Evolutionary conservation across 2,888 invertebrate genomes (phyloP), one percentile per base, ranked within the genome.

Genomic region (Drymonia ruficornis): DNA sequence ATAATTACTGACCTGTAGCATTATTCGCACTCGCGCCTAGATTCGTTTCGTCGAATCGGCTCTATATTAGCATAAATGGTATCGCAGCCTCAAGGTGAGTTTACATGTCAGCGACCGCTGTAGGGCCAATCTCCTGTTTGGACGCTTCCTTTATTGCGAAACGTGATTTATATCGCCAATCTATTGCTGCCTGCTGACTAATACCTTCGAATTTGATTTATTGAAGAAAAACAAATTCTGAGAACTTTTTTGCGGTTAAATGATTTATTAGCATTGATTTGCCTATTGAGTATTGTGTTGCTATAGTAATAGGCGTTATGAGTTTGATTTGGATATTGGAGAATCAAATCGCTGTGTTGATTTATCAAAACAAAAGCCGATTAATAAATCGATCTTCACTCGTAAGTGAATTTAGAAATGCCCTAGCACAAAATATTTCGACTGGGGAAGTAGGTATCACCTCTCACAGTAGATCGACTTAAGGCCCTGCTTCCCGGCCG

Each of bases 1-100:
- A 50, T 58, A 49, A 59, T 63, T 53, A 62, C 55, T 65, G 56
- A 64, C 56, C 52, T 63, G 66, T 55, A 67, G 13, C 56, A 55
- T 40, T 54, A 64, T 9, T 19, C 19, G 19, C 50, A 64, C 19
- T 19, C 19, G 19, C 52, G 29, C 58, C 54, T 66, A 74, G 72
- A 68, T 72, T 68, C 62, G 67, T 75, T 81, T 78, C 77, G 70
- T 59, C 65, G 72, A 74, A 76, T 71, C 70, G 61, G 66, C 70
- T 59, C 54, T 52, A 57, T 65, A 71, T 64, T 78, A 74, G 50
- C 61, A 67, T 65, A 62, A 64, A 61, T 55, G 49, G 50, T 76
- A 74, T 66, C 63, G 52, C 55, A 52, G 38, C 44, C 52, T 76
- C 77, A 81, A 81, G 79, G 80, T 80, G 60, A 67, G 55, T 57